Conservation (phyloP, 2,888 invertebrate genomes). For the Drosophila eohydei region DNA sequence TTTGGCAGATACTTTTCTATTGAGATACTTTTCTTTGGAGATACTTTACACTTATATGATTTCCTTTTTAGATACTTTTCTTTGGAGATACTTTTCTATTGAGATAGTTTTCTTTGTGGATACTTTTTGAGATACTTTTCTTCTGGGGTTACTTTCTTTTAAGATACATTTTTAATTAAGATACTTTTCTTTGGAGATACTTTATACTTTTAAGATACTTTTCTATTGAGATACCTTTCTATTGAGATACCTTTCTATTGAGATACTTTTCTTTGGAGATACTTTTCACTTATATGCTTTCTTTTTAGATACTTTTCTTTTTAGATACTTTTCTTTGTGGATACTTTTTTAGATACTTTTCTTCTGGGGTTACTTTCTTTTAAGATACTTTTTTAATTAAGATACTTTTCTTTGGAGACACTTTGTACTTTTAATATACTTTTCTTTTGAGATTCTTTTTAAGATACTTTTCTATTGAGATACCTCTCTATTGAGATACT, state of each 20-base stretch:
- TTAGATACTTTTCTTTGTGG: neutral
- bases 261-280: neutral
- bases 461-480: neutral
- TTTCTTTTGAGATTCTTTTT: neutral
- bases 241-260: neutral
- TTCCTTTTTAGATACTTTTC: neutral
- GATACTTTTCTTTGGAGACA: neutral
- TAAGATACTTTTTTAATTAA: neutral
- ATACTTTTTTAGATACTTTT: too few species aligned
- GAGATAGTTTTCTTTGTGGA: too few species aligned
- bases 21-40: too few species aligned
- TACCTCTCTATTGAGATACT: neutral
- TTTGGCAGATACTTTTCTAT: too few species aligned
- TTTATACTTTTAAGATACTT: too few species aligned
- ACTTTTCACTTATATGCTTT: too few species aligned
- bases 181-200: neutral
- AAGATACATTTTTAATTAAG: too few species aligned
- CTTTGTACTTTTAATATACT: neutral
- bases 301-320: too few species aligned
- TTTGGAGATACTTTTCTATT: too few species aligned
- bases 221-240: neutral
- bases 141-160: too few species aligned
- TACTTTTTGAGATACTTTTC: too few species aligned
- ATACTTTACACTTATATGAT: too few species aligned
- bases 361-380: neutral